Evolutionary conservation across 2,797 vertebrate genomes (phyloP), one percentile per base, ranked within the genome.

Genomic region (Austrolebias charrua): DNA sequence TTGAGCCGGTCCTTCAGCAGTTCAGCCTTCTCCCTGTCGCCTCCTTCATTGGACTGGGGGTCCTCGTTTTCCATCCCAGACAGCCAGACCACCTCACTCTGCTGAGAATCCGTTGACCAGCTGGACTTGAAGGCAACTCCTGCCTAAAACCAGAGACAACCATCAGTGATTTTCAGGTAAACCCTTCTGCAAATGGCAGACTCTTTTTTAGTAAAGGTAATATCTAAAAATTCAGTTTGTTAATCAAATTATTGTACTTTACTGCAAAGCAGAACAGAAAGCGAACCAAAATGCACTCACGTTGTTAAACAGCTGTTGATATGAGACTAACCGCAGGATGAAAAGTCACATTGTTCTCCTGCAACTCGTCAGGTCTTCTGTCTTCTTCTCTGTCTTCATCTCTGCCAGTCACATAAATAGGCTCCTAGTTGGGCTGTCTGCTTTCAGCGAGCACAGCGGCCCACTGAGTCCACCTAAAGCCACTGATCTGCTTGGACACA

Each of bases 61-160:
- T 88, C 87, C 24, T 53, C 65, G 73, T 78, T 75, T 78, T 91
- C 88, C 90, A 92, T 90, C 60, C 75, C 76, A 63, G 53, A 35
- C 44, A 35, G 66, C 19, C 38, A 64, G 40, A 62, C 66, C 48
- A 72, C 28, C 6, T 40, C 67, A 13, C 65, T 71, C 63, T 80
- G 58, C 66, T 55, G 66, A 55, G 51, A 74, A 66, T 61, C 42
- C 47, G 66, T 47, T 40, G 56, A 70, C 55, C 61, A 63, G 55
- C 60, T 71, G 74, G 79, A 75, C 62, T 70, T 54, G 53, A 69
- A 67, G 71, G 45, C 29, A 66, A 71, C 71, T 28, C 4, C 33
- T 55, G 54, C 72, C 76, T 79, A 79, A 70, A 85, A 87, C 45
- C 66, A 85, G 66, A 87, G 40, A 79, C 4, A 67, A 58, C 50